Evolutionary conservation across 2,888 invertebrate genomes (phyloP).

Genomic region (Cremastinae sp.): DNA sequence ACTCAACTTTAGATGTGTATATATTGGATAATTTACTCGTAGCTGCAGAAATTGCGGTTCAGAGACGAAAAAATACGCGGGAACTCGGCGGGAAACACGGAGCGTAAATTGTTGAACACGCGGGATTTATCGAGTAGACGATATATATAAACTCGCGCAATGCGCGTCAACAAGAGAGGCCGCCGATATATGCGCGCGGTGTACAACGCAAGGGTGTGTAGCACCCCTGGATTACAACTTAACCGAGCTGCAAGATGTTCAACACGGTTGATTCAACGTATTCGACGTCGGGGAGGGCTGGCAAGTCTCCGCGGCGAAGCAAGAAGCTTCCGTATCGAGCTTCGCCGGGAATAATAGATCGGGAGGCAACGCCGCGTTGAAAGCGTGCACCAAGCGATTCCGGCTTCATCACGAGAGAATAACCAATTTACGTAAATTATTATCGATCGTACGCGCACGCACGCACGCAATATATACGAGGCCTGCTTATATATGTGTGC

Average conservation of each 20-base stretch:
- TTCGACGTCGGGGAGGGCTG: conserved; percentile 30
- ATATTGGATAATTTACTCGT: too few species aligned
- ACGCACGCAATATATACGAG: conserved; percentile 28
- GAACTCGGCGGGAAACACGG: too few species aligned
- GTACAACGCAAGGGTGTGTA: conserved; percentile 30
- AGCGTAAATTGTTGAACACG: too few species aligned
- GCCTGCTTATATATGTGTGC: conserved; percentile 13
- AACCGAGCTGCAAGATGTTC: conserved; percentile 31
- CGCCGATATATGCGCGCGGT: conserved; percentile 23
- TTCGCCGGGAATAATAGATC: conserved; percentile 20
- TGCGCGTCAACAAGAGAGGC: too few species aligned
- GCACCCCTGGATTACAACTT: conserved; percentile 42
- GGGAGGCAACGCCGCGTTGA: conserved; percentile 20
- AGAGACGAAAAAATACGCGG: too few species aligned
- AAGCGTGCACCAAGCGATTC: conserved; percentile 46
- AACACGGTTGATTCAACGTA: conserved; percentile 28
- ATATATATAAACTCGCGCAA: too few species aligned
- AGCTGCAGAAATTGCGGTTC: too few species aligned
- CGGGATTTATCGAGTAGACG: too few species aligned
- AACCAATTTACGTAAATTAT: conserved; percentile 49
- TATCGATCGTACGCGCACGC: conserved; percentile 37
- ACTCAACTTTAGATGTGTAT: too few species aligned
- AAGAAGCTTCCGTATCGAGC: neutral
- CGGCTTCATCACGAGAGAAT: conserved; percentile 33
- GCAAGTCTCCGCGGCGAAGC: neutral